Evolutionary conservation across 2,113 vertebrate genomes (phyloP).

Genomic region (Crocuta crocuta): DNA sequence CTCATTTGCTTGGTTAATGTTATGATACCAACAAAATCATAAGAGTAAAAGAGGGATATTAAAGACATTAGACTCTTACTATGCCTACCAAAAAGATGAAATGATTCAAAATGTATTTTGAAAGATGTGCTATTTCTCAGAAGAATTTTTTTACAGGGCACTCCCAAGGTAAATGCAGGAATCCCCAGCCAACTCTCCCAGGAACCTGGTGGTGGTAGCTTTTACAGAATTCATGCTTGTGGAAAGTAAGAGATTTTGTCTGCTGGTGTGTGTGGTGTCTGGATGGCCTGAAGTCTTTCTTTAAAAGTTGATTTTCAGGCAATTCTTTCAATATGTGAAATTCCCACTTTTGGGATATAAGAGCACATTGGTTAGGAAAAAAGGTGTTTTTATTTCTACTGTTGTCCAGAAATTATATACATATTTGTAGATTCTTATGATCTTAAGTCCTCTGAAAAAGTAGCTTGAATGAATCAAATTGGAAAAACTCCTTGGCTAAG

Average conservation of each 20-base stretch:
- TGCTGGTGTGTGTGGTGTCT: accelerated
- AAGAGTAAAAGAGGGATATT: not conserved
- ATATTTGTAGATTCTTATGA: not conserved
- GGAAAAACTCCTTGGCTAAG: not conserved
- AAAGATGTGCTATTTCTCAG: not conserved
- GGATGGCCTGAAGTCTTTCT: not conserved
- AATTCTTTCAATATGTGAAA: not conserved
- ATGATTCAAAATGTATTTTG: not conserved
- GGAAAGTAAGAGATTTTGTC: not conserved
- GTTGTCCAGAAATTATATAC: not conserved
- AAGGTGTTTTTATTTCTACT: not conserved
- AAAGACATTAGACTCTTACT: not conserved
- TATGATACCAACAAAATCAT: not conserved
- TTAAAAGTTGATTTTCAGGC: not conserved
- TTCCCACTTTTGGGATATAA: not conserved
- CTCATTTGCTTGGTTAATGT: not conserved
- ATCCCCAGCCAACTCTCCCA: not conserved
- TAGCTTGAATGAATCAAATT: not conserved
- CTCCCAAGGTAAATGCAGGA: not conserved
- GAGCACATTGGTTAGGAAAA: not conserved
- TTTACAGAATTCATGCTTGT: not conserved
- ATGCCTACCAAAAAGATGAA: not conserved
- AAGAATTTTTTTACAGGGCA: not conserved
- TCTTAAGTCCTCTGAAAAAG: not conserved
- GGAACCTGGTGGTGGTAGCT: not conserved